phyloP scores from a whole-genome alignment of 2,888 invertebrate genomes.

The Noctua comes region DNA sequence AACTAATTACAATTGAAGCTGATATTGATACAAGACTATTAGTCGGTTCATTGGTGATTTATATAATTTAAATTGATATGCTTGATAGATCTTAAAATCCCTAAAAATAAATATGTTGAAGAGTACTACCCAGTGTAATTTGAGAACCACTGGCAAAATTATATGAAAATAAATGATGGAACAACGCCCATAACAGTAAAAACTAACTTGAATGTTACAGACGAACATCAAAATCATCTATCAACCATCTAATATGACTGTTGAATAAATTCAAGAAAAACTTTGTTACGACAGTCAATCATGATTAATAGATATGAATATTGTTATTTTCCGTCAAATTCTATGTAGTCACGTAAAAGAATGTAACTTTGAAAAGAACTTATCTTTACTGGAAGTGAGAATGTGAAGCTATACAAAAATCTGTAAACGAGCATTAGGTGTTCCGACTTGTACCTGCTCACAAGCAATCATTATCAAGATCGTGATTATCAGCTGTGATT shows the following conservation, averaged over 20 bases:
- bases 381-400: constrained; percentile 41
- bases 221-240: constrained; percentile 32
- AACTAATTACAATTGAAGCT: constrained; percentile 50
- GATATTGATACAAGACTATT: constrained; percentile 28
- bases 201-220: constrained; percentile 1
- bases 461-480: constrained; percentile 43
- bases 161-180: background rate
- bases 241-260: constrained; percentile 21
- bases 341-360: constrained; percentile 40
- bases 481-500: constrained; percentile 61
- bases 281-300: constrained; percentile 18
- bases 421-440: constrained; percentile 46
- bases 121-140: background rate
- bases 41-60: constrained; percentile 37
- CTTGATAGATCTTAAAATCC: constrained; percentile 5
- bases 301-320: constrained; percentile 25
- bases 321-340: constrained; percentile 39
- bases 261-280: constrained; percentile 29
- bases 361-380: constrained; percentile 20
- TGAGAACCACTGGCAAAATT: background rate
- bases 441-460: constrained; percentile 45
- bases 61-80: constrained; percentile 22
- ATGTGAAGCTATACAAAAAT: constrained; percentile 47
- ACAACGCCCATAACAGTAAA: background rate
- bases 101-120: background rate